Evolutionary conservation across 2,888 invertebrate genomes (phyloP), one percentile per base, ranked within the genome.

Genomic region (Smittia sp.): DNA sequence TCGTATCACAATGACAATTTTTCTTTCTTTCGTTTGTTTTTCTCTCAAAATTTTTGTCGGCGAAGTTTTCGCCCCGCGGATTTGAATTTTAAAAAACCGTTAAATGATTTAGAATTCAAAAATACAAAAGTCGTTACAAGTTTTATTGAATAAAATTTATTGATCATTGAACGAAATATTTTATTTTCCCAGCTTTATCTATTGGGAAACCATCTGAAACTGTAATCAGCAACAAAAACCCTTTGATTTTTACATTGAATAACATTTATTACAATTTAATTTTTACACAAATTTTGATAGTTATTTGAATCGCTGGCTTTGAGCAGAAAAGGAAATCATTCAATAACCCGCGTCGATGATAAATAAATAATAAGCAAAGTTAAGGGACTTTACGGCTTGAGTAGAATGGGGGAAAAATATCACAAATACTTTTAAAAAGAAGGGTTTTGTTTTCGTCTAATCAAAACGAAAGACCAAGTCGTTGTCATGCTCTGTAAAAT

Each of bases 231-330:
- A n/a, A n/a, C n/a, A n/a, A n/a, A n/a, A n/a, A n/a, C n/a, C n/a
- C n/a, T n/a, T n/a, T n/a, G n/a, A n/a, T n/a, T n/a, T n/a, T 46
- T 58, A 58, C 58, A 58, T 58, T 58, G 7, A 58, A 58, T 58
- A 58, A 58, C 58, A 58, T 58, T 58, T 58, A 58, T 58, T 46
- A 22, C 20, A 58, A 58, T 18, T 46, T 22, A 58, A 18, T 58
- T 58, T 58, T 22, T 22, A 58, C 58, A 58, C 13, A 58, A 58
- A 58, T 18, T 22, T 22, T 58, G 58, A 46, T 46, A 46, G n/a
- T 46, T 46, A 58, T 22, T 20, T 58, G 9, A 58, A 58, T 58
- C 9, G 22, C 22, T 7, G 58, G 20, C n/a, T 58, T 58, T 58
- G 58, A 58, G 58, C 58, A 58, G 22, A 3, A 22, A 58, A 46